Conservation (phyloP, 2,888 invertebrate species). For the Mesodorylaimus sp. region DNA sequence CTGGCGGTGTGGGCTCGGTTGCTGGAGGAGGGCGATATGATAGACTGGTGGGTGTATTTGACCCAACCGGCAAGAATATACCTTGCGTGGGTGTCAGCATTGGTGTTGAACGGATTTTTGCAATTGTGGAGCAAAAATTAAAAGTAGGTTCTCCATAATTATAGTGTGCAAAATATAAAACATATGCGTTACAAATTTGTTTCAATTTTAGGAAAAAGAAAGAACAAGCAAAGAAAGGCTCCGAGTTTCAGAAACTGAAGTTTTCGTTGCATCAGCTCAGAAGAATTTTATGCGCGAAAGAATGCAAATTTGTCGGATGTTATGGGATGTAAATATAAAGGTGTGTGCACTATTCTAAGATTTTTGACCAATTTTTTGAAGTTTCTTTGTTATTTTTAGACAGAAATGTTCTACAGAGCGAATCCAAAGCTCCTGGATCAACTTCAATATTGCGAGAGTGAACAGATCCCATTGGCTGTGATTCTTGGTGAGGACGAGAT, state of each 20-base stretch:
- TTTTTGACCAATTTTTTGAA: conserved; percentile 5
- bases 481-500: conserved; percentile 87
- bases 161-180: neutral
- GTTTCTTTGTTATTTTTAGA: conserved; percentile 38
- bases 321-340: conserved; percentile 79
- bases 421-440: conserved; percentile 84
- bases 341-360: no score
- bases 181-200: no score
- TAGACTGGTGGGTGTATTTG: conserved; percentile 93
- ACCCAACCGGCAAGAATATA: conserved; percentile 53
- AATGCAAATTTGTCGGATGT: conserved; percentile 58
- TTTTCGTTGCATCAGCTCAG: conserved; percentile 83
- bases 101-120: conserved; percentile 89
- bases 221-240: no score
- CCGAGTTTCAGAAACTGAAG: conserved; percentile 50
- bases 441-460: conserved; percentile 85
- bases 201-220: conserved; percentile 2
- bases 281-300: conserved; percentile 78
- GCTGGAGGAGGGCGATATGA: conserved; percentile 48
- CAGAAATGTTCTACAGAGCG: conserved; percentile 84
- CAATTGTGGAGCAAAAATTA: conserved; percentile 50
- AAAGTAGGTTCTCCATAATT: conserved; percentile 8
- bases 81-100: conserved; percentile 96
- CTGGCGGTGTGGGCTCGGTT: conserved; percentile 19
- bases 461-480: conserved; percentile 68